These are phyloP conservation scores for Neopipo cinnamomea DNA, from an alignment of 2,113 vertebrate species.

Conservation along the genomic window DNA sequence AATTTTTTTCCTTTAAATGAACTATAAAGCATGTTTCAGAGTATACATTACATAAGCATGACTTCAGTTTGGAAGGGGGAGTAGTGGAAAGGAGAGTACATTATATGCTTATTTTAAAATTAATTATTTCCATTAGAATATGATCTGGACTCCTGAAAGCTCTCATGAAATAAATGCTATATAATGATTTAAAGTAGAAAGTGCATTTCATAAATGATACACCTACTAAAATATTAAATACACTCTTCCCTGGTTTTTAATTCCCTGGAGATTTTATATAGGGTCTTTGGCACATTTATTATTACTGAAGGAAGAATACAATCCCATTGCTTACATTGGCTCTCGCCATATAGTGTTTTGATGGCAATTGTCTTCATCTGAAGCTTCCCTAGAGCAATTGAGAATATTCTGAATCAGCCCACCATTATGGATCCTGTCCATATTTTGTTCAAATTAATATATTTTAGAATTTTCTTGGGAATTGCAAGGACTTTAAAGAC, in stretches of 20 bases:
- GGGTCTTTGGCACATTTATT: background rate
- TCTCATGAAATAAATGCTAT: background rate
- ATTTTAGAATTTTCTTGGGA: background rate
- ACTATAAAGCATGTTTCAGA: background rate
- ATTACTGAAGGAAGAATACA: background rate
- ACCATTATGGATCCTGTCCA: background rate
- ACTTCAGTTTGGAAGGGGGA: background rate
- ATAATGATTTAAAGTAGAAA: background rate
- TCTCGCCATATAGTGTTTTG: background rate
- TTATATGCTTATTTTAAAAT: background rate
- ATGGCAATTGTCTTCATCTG: background rate
- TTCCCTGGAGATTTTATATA: background rate
- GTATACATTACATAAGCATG: background rate
- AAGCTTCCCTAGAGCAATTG: background rate
- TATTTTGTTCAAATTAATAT: background rate
- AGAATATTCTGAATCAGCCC: conserved; percentile 19
- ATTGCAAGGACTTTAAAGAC: background rate
- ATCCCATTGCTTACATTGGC: background rate
- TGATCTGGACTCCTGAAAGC: background rate
- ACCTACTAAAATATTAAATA: background rate
- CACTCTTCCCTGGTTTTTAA: background rate
- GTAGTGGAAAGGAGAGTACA: background rate
- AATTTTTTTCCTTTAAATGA: background rate
- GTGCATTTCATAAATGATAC: background rate
- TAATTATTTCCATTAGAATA: background rate